Evolutionary conservation across 2,888 invertebrate genomes (phyloP).

Genomic region (Chorisops tibialis): DNA sequence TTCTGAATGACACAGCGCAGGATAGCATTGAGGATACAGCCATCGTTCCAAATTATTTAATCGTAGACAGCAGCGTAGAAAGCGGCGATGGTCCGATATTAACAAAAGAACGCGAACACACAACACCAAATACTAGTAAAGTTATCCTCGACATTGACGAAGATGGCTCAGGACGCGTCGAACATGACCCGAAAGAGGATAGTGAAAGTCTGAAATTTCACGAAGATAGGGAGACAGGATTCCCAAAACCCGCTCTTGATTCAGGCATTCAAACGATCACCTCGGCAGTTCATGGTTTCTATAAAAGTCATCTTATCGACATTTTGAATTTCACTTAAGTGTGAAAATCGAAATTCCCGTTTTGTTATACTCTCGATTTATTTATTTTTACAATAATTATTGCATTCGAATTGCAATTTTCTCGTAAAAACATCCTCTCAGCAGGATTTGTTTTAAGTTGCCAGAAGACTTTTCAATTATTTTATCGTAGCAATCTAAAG

Average conservation of each 20-base stretch:
- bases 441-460: too few species aligned
- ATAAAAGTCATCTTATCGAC: not conserved
- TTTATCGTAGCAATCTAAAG: too few species aligned
- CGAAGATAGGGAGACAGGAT: slow-evolving; percentile 33
- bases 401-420: too few species aligned
- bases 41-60: slow-evolving; percentile 28
- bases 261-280: not conserved
- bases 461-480: too few species aligned
- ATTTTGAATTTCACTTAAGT: not conserved
- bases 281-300: not conserved
- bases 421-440: too few species aligned
- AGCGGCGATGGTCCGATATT: slow-evolving; percentile 32
- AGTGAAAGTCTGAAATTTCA: slow-evolving; percentile 46
- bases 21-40: slow-evolving; percentile 20
- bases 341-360: too few species aligned
- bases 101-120: slow-evolving; percentile 38
- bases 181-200: slow-evolving; percentile 45
- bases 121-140: slow-evolving; percentile 40
- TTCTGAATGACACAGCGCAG: slow-evolving; percentile 16
- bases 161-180: slow-evolving; percentile 36
- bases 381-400: too few species aligned
- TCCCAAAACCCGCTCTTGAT: not conserved
- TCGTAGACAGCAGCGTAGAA: slow-evolving; percentile 36
- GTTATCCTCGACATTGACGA: slow-evolving; percentile 38
- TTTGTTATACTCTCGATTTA: too few species aligned